Conservation (phyloP, 2,888 invertebrate species). For the Agrotis exclamationis region DNA sequence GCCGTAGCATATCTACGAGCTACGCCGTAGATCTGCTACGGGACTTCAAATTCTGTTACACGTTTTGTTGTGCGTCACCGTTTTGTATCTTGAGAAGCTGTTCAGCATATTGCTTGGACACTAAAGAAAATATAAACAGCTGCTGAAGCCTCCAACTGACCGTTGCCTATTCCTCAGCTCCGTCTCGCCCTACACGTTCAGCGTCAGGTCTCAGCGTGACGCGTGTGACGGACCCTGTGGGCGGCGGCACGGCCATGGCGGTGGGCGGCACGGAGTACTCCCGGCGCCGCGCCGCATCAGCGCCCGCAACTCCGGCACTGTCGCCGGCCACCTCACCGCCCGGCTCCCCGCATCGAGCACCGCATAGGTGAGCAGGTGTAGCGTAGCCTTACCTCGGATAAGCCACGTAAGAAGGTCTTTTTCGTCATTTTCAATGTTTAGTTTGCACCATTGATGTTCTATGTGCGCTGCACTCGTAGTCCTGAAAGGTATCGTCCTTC, state of each 20-base stretch:
- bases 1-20: slow-evolving; percentile 28
- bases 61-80: no score
- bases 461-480: not conserved
- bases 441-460: slow-evolving; percentile 3
- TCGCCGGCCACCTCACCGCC: slow-evolving; percentile 95
- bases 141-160: not conserved
- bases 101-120: not conserved
- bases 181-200: slow-evolving; percentile 94
- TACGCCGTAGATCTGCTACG: slow-evolving; percentile 32
- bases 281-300: slow-evolving; percentile 92
- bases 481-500: not conserved
- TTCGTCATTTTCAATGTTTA: slow-evolving; percentile 16
- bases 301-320: slow-evolving; percentile 94
- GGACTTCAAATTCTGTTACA: not conserved
- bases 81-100: not conserved
- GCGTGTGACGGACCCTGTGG: slow-evolving; percentile 91
- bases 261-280: slow-evolving; percentile 91
- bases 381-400: slow-evolving; percentile 19
- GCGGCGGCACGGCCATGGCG: slow-evolving; percentile 92
- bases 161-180: slow-evolving; percentile 83
- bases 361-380: slow-evolving; percentile 77
- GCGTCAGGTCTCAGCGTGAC: slow-evolving; percentile 93
- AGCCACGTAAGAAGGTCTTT: slow-evolving; percentile 21
- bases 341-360: slow-evolving; percentile 90
- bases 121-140: not conserved